Evolutionary conservation across 2,888 invertebrate genomes (phyloP).

Genomic region (Molorchus minor): DNA sequence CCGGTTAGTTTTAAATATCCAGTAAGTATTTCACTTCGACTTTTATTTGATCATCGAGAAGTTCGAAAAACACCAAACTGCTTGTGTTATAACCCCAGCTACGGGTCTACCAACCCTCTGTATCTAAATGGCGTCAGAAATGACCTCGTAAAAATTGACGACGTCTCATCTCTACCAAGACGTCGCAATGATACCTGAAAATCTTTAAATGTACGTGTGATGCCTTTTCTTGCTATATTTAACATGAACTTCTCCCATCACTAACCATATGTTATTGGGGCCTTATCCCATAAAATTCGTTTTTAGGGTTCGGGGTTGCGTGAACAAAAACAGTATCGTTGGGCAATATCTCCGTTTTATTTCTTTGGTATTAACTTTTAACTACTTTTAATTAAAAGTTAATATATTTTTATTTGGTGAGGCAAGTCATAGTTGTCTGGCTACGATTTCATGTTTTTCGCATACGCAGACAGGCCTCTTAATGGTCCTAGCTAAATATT

Average conservation of each 20-base stretch:
- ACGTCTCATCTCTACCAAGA: conserved; percentile 36
- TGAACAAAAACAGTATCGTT: not conserved
- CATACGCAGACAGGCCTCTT: no score
- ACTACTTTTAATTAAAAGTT: no score
- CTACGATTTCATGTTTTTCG: no score
- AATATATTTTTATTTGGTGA: no score
- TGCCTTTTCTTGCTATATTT: conserved; percentile 15
- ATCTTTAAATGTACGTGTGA: conserved; percentile 31
- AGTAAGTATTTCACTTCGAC: conserved; percentile 20
- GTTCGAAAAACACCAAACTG: conserved; percentile 13
- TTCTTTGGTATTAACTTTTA: no score
- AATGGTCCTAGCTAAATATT: no score
- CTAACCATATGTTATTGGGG: conserved; percentile 11
- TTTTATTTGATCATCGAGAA: conserved; percentile 20
- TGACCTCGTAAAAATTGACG: conserved; percentile 45
- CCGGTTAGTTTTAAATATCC: no score
- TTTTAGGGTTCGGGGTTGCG: conserved; percentile 3
- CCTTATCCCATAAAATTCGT: conserved; percentile 14
- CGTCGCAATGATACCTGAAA: conserved; percentile 35
- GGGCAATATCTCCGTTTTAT: not conserved
- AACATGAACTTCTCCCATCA: conserved; percentile 20
- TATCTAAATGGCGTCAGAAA: conserved; percentile 44
- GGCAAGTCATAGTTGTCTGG: no score
- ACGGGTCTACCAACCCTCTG: conserved; percentile 16
- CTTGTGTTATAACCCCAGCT: conserved; percentile 9